Percentiles rank a stretch among this genome's conserved stretches.
phyloP scores from a whole-genome alignment of 1,140 invertebrate species.

The Diabrotica undecimpunctata region DNA sequence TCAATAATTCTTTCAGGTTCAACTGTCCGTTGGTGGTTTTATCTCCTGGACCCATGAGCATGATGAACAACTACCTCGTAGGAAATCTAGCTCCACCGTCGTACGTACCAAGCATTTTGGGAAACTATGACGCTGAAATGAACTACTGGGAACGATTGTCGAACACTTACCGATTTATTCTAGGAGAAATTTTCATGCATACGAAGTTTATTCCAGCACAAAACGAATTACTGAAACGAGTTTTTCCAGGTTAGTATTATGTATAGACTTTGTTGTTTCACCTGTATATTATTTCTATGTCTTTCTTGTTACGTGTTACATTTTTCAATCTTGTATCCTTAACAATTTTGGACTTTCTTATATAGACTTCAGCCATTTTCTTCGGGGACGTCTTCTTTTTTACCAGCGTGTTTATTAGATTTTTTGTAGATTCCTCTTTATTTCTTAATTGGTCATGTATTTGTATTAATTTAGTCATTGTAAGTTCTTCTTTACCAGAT shows the following conservation, averaged over 20 bases:
- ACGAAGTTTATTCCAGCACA: constrained; percentile 10
- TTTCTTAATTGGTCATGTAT: no score
- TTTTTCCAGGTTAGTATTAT: constrained; percentile 5
- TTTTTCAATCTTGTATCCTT: no score
- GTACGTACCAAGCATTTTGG: constrained; percentile 17
- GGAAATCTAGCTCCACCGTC: constrained; percentile 20
- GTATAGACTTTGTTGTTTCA: no score
- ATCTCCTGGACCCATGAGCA: neutral
- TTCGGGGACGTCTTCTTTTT: no score
- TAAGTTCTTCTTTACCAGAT: no score
- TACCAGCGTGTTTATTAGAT: no score
- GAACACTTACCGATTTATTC: neutral
- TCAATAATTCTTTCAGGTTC: neutral
- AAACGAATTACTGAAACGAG: constrained; percentile 2
- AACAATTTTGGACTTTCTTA: no score
- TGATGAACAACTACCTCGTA: constrained; percentile 10
- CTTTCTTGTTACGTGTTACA: no score
- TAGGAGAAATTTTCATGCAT: neutral
- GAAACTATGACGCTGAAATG: constrained; percentile 10
- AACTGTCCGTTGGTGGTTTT: constrained; percentile 13
- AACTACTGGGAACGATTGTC: constrained; percentile 12
- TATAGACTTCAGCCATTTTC: no score
- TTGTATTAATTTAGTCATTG: no score
- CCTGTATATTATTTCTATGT: no score
- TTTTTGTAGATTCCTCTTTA: no score